Base-by-base conservation (phyloP, 2,888 invertebrate species). In the Stenurella melanura region DNA sequence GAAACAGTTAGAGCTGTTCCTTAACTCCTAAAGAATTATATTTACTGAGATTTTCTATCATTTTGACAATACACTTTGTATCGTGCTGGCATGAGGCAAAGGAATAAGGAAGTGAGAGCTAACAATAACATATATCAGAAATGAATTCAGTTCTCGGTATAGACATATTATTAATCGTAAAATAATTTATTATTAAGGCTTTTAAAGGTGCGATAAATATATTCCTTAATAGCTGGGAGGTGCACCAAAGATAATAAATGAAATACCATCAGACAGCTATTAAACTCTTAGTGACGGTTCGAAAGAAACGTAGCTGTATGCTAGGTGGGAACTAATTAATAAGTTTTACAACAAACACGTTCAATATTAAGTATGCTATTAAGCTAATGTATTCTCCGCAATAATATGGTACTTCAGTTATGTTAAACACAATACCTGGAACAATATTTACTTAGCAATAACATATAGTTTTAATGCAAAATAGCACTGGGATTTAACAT, bases 191-290 rank as follows among this genome's bases (percentile, higher is more conserved):
- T 61, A 61, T 30, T 30, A 21, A 61, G n/a, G 61, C 61, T n/a
- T 61, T 30, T 61, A 61, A 61, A 61, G 61, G 30, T 61, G 61
- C 58, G 58, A 58, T 58, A 21, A 58, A 58, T 58, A 58, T 58
- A 21, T 58, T 58, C 21, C 15, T 58, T 58, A 61, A 61, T 61
- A 21, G 30, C 61, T 61, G 58, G 21, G 21, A 21, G 61, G 30
- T 30, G 58, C 18, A 17, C 4, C 17, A 58, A 17, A 12, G 58
- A 42, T 42, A 42, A 42, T 42, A 15, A 42, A 42, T 50, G 50
- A 50, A 50, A 50, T 50, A 50, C 50, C n/a, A n/a, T 50, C n/a
- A 15, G 15, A 50, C 50, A 50, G n/a, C 50, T n/a, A 50, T 50
- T 50, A 50, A 50, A 50, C 50, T 50, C 12, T 50, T n/a, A 50